Conservation (phyloP, 1,140 invertebrate species). For the Heliconius nattereri region DNA sequence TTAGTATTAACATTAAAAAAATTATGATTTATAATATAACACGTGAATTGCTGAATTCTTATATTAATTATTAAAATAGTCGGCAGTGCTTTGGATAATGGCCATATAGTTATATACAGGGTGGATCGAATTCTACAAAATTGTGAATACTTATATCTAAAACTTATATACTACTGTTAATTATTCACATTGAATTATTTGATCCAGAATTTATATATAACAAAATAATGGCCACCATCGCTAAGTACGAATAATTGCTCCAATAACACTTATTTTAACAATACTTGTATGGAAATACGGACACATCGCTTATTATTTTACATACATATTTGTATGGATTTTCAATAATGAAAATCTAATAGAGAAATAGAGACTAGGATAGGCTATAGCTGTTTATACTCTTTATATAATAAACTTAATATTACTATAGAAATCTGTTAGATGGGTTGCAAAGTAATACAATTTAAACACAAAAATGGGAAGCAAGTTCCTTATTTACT, state of each 20-base stretch:
- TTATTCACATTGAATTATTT: not conserved
- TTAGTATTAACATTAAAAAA: not conserved
- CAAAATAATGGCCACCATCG: slow-evolving; percentile 17
- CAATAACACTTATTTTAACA: slow-evolving; percentile 52
- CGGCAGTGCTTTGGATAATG: slow-evolving; percentile 15
- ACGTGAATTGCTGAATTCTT: not conserved
- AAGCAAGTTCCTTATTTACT: not conserved
- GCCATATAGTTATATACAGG: slow-evolving; percentile 2
- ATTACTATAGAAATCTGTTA: too few species aligned
- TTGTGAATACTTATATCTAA: slow-evolving; percentile 10
- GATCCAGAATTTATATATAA: not conserved
- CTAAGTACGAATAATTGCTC: slow-evolving; percentile 77
- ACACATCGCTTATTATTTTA: not conserved
- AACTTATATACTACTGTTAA: not conserved
- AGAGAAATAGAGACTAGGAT: not conserved
- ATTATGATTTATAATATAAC: not conserved
- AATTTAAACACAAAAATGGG: too few species aligned
- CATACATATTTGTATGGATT: slow-evolving; percentile 1
- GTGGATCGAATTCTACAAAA: slow-evolving; percentile 5
- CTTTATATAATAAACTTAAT: not conserved
- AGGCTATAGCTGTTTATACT: not conserved
- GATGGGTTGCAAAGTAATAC: too few species aligned
- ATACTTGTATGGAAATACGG: not conserved
- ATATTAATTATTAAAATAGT: not conserved
- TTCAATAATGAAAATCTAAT: not conserved